Evolutionary conservation across 1,140 invertebrate genomes (phyloP).

Genomic region (Lepidurus arcticus): DNA sequence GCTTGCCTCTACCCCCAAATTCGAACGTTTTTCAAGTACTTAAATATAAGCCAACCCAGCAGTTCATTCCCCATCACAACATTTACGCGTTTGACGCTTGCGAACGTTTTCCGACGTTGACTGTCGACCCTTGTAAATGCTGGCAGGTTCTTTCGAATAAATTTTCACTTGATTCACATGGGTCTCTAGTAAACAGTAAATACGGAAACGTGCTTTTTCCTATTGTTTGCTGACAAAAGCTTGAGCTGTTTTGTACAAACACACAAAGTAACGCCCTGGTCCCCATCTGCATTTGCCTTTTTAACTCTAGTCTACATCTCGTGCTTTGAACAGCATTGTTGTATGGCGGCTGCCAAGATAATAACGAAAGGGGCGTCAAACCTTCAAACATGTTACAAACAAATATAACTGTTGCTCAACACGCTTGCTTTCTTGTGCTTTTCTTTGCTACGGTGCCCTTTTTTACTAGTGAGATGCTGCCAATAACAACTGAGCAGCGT

Average conservation of each 20-base stretch:
- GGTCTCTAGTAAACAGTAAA: not conserved
- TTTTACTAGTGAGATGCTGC: not conserved
- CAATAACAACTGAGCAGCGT: not conserved
- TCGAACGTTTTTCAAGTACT: too few relatives aligned
- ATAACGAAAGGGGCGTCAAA: not conserved
- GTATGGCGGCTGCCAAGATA: not conserved
- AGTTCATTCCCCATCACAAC: too few relatives aligned
- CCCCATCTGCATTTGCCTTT: not conserved
- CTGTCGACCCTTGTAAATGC: too few relatives aligned
- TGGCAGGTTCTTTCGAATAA: not conserved
- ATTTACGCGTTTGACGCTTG: too few relatives aligned
- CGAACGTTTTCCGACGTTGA: too few relatives aligned
- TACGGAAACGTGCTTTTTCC: not conserved
- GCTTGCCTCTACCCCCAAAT: too few relatives aligned
- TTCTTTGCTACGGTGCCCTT: not conserved
- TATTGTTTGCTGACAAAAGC: constrained; percentile 4
- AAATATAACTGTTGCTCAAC: not conserved
- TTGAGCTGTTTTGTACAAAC: not conserved
- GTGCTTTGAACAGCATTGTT: not conserved
- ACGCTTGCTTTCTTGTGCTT: not conserved
- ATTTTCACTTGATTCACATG: not conserved
- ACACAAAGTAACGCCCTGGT: not conserved
- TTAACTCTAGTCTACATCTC: not conserved
- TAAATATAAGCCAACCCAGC: too few relatives aligned
- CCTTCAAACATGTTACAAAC: constrained; percentile 1